These are phyloP conservation scores for Papilio xuthus DNA, from an alignment of 1,140 invertebrate genomes.

Conservation along the genomic window DNA sequence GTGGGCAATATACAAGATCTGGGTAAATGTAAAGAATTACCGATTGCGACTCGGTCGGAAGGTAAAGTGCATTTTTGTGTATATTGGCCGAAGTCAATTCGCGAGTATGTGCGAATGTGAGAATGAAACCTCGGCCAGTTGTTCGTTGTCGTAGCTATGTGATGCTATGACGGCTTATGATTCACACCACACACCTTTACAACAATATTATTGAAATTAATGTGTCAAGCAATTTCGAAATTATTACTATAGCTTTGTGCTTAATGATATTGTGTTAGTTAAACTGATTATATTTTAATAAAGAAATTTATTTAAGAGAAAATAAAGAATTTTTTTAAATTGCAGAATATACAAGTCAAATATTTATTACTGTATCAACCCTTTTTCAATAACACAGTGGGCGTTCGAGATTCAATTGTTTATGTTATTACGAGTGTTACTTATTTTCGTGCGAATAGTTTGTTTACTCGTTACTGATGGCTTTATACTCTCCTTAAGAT, in stretches of 20 bases:
- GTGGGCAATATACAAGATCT: constrained; percentile 57
- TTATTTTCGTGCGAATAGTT: constrained; percentile 62
- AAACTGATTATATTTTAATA: background rate
- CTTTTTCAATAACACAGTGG: constrained; percentile 40
- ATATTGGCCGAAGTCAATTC: constrained; percentile 70
- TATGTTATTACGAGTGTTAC: constrained; percentile 66
- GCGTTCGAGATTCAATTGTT: constrained; percentile 65
- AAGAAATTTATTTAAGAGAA: background rate
- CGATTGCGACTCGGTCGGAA: constrained; percentile 66
- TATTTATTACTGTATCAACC: background rate
- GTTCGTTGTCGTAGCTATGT: constrained; percentile 52
- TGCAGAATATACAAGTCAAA: background rate
- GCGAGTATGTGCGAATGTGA: constrained; percentile 72
- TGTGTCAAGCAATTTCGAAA: background rate
- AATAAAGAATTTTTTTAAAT: no score
- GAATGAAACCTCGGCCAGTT: constrained; percentile 50
- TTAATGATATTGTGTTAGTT: background rate
- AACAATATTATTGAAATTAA: constrained; percentile 37
- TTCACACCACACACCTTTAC: constrained; percentile 53
- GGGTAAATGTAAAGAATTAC: constrained; percentile 75
- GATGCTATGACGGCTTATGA: constrained; percentile 52
- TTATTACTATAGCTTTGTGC: background rate
- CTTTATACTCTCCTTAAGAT: constrained; percentile 46
- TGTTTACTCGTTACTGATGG: constrained; percentile 50
- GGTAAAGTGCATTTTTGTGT: constrained; percentile 80